Conservation (phyloP, 2,113 vertebrate species). For the Cyprinodon variegatus region DNA sequence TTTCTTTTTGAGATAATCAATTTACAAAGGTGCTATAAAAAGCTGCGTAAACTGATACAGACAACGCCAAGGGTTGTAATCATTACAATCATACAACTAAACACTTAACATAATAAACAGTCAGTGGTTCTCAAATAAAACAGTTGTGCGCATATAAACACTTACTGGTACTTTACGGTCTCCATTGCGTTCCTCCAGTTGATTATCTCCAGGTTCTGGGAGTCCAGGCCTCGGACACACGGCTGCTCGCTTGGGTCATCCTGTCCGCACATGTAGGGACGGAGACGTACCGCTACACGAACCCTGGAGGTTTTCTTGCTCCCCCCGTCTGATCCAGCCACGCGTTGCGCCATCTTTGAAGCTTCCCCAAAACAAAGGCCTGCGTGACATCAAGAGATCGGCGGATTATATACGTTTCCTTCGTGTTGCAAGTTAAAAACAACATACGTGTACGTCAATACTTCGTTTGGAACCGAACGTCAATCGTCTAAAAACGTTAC, state of each 20-base stretch:
- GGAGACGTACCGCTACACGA: slow-evolving; percentile 85
- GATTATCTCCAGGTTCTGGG: slow-evolving; percentile 84
- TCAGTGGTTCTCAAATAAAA: too few species aligned
- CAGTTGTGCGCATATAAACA: background rate
- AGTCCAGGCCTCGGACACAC: slow-evolving; percentile 84
- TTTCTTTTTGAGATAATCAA: too few species aligned
- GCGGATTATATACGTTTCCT: background rate
- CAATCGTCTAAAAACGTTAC: background rate
- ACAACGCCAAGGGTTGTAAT: too few species aligned
- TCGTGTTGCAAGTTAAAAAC: background rate
- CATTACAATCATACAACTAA: too few species aligned
- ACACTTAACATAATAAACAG: too few species aligned
- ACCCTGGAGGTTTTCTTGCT: slow-evolving; percentile 77
- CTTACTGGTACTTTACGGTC: slow-evolving; percentile 89
- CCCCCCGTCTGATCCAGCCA: slow-evolving; percentile 50
- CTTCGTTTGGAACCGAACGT: background rate
- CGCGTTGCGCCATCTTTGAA: slow-evolving; percentile 77
- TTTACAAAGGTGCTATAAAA: too few species aligned
- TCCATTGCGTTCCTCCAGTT: slow-evolving; percentile 90
- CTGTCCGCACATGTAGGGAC: slow-evolving; percentile 79
- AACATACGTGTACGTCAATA: background rate
- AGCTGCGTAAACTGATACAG: too few species aligned
- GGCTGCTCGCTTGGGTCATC: slow-evolving; percentile 73
- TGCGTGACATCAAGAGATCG: background rate
- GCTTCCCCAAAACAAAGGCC: slow-evolving; percentile 10